Conservation (phyloP, 2,797 vertebrate genomes). For the Protosalanx chinensis region DNA sequence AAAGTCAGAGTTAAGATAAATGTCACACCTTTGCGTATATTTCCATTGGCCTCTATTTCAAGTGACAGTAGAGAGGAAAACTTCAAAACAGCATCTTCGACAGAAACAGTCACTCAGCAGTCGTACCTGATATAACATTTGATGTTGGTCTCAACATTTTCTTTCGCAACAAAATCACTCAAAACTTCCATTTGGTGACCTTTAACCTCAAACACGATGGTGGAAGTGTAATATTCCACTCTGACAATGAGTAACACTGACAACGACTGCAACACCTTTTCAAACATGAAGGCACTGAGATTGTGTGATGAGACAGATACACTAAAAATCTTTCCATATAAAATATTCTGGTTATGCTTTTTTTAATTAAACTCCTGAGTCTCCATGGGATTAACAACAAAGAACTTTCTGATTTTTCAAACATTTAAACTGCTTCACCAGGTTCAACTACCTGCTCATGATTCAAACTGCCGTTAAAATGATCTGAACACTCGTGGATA, state of each 20-base stretch:
- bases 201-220: slow-evolving; percentile 60
- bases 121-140: slow-evolving; percentile 18
- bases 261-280: background rate
- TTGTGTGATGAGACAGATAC: background rate
- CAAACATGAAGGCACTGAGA: background rate
- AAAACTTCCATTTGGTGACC: slow-evolving; percentile 40
- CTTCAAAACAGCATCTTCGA: slow-evolving; percentile 15
- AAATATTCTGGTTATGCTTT: slow-evolving; percentile 13
- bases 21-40: no score
- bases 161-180: slow-evolving; percentile 31
- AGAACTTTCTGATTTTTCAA: slow-evolving; percentile 18
- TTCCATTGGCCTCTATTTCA: no score
- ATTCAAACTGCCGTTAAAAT: slow-evolving; percentile 33
- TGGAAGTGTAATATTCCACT: slow-evolving; percentile 26
- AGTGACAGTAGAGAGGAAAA: no score
- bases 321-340: background rate
- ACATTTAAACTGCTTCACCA: background rate
- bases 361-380: slow-evolving; percentile 32
- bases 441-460: slow-evolving; percentile 21
- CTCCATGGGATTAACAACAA: background rate
- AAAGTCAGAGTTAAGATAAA: no score
- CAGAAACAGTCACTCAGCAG: slow-evolving; percentile 33
- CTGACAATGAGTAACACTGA: background rate
- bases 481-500: slow-evolving; percentile 30
- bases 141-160: slow-evolving; percentile 22